phyloP scores from a whole-genome alignment of 2,797 vertebrate species.

The Pseudochromis fuscus region DNA sequence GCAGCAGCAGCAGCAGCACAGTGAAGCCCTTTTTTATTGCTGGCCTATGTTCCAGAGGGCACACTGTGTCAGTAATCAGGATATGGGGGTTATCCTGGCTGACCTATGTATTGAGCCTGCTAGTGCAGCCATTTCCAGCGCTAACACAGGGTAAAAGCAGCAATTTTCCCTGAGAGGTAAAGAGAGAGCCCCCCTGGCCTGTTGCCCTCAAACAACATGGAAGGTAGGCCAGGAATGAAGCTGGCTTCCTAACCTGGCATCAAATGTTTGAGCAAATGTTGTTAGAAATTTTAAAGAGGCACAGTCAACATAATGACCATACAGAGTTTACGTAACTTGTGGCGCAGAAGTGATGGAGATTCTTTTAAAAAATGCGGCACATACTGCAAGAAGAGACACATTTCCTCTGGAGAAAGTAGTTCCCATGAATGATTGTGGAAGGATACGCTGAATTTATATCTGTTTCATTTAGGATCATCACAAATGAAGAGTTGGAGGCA shows the following conservation, averaged over 20 bases:
- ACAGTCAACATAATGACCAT: conserved; percentile 27
- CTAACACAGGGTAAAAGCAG: conserved; percentile 61
- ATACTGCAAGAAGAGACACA: not conserved
- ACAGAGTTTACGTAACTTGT: conserved; percentile 16
- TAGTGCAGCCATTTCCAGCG: conserved; percentile 66
- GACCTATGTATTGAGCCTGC: conserved; percentile 83
- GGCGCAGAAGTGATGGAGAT: conserved; percentile 5
- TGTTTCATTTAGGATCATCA: no score
- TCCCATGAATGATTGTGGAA: no score
- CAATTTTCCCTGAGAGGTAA: conserved; percentile 39
- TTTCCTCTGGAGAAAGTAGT: not conserved
- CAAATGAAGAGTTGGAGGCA: not conserved
- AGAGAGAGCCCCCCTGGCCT: conserved; percentile 29
- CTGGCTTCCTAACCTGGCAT: conserved; percentile 39
- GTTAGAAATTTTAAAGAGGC: conserved; percentile 15
- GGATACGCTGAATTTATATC: no score
- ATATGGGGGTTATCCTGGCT: conserved; percentile 89
- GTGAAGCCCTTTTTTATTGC: conserved; percentile 78
- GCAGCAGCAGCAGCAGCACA: conserved; percentile 72
- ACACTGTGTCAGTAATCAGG: conserved; percentile 86
- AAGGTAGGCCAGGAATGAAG: conserved; percentile 30
- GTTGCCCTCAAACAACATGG: conserved; percentile 29
- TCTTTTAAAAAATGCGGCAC: not conserved
- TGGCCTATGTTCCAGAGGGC: conserved; percentile 79
- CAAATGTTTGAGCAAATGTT: conserved; percentile 43